These are phyloP conservation scores for Antheraea pernyi DNA, from an alignment of 1,140 invertebrate genomes.

Conservation along the genomic window DNA sequence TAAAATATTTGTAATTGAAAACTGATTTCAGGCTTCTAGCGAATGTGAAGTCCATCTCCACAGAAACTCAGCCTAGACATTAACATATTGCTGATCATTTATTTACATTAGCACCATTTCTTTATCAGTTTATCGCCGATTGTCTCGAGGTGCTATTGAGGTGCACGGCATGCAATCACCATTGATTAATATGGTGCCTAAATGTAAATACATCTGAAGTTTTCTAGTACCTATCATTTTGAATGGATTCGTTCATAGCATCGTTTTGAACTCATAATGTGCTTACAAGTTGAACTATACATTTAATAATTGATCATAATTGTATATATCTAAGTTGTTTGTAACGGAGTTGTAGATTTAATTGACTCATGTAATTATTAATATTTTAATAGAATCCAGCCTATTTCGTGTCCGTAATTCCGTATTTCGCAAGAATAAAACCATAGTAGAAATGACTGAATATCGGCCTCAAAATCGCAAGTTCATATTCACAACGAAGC, in stretches of 20 bases:
- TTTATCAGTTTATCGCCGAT: slow-evolving; percentile 73
- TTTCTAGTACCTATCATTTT: slow-evolving; percentile 32
- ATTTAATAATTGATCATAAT: slow-evolving; percentile 5
- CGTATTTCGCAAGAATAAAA: too few relatives aligned
- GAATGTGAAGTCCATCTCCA: slow-evolving; percentile 41
- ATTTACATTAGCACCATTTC: slow-evolving; percentile 76
- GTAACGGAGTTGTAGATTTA: background rate
- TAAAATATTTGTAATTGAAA: background rate
- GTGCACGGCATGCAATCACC: slow-evolving; percentile 34
- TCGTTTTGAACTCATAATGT: background rate
- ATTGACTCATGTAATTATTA: background rate
- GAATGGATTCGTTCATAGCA: background rate
- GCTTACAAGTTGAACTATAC: background rate
- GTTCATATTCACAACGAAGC: too few relatives aligned
- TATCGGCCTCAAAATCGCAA: too few relatives aligned
- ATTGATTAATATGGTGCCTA: slow-evolving; percentile 65
- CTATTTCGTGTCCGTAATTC: background rate
- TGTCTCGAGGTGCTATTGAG: slow-evolving; percentile 60
- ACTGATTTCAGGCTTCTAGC: background rate
- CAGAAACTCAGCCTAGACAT: slow-evolving; percentile 41
- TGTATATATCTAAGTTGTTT: background rate
- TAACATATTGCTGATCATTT: slow-evolving; percentile 72
- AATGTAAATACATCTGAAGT: slow-evolving; percentile 67
- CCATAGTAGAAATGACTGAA: too few relatives aligned
- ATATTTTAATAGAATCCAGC: background rate